Evolutionary conservation across 1,140 invertebrate genomes (phyloP).

Genomic region (Bombus pascuorum): DNA sequence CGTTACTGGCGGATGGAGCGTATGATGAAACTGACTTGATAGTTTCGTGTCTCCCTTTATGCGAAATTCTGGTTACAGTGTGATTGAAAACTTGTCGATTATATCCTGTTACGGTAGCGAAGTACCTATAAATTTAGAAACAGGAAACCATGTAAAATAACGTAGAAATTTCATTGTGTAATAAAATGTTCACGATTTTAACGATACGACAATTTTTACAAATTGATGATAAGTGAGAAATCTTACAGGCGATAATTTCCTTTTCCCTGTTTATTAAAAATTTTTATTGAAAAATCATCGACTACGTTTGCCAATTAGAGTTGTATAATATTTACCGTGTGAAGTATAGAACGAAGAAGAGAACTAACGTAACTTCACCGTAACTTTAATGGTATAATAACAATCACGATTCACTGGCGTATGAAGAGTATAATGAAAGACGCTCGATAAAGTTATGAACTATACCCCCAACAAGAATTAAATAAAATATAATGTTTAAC

Average conservation of each 20-base stretch:
- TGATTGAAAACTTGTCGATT: constrained; percentile 11
- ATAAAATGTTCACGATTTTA: background rate
- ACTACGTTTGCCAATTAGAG: background rate
- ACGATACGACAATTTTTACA: background rate
- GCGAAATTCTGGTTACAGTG: background rate
- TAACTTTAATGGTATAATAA: background rate
- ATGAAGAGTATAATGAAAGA: background rate
- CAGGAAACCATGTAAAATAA: background rate
- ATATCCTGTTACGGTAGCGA: background rate
- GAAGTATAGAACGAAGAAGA: background rate
- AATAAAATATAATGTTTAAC: background rate
- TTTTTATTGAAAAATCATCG: background rate
- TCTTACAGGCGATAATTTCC: background rate
- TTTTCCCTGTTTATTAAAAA: background rate
- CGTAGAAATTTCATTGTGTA: background rate
- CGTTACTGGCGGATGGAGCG: too few relatives aligned
- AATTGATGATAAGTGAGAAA: background rate
- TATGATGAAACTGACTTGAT: background rate
- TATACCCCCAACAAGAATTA: background rate
- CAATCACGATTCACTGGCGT: background rate
- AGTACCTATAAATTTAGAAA: background rate
- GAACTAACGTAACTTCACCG: background rate
- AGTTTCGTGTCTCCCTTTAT: constrained; percentile 5
- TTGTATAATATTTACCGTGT: background rate
- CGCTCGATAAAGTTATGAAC: too few relatives aligned